Base-by-base conservation (phyloP, 2,113 vertebrate genomes). In the Theristicus caerulescens region DNA sequence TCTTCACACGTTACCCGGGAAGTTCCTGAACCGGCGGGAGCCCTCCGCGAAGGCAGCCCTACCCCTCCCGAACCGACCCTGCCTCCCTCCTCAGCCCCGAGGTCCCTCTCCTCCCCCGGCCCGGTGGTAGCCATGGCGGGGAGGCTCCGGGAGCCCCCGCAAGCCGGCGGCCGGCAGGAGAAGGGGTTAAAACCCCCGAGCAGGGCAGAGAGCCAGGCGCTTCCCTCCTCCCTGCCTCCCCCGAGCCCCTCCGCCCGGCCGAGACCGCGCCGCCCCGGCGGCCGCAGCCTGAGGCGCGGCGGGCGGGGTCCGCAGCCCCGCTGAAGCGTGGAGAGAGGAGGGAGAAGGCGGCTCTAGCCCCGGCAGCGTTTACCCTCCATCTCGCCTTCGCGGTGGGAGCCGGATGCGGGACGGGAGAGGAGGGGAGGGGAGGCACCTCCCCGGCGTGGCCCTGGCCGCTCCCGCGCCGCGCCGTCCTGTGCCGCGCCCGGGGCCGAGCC, bases 341-440 rank as follows among this genome's bases (percentile, higher is more conserved):
- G 32, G 54, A 29, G 11, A 11, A 8, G 62, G 71, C 49, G 54
- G 61, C 57, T 1, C 7, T 4, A n/a, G 47, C 14, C 49, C 72
- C 64, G 7, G 36, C 62, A 2, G 82, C 51, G 13, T 89, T 97
- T 97, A 97, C 97, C 97, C 93, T 97, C 88, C 96, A 97, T 96
- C 67, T 64, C 92, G 88, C 83, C 93, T 94, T 18, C 32, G 76
- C 65, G 18, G 44, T 59, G 42, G 65, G 15, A 36, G 72, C 54
- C 71, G 73, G 62, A 9, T 31, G 67, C 57, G 40, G 44, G 55
- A n/a, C 6, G 27, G 34, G 19, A 55, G 52, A 27, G 52, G 52
- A 54, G 14, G 26, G 5, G 13, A 46, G 64, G 31, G 26, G 47
- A 42, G 36, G 7, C 67, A 13, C 22, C 36, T 86, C 34, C 72